Percentiles rank a stretch among this genome's conserved stretches.
These are phyloP conservation scores for Dromius quadrimaculatus DNA, from an alignment of 2,888 invertebrate genomes.

Conservation along the genomic window DNA sequence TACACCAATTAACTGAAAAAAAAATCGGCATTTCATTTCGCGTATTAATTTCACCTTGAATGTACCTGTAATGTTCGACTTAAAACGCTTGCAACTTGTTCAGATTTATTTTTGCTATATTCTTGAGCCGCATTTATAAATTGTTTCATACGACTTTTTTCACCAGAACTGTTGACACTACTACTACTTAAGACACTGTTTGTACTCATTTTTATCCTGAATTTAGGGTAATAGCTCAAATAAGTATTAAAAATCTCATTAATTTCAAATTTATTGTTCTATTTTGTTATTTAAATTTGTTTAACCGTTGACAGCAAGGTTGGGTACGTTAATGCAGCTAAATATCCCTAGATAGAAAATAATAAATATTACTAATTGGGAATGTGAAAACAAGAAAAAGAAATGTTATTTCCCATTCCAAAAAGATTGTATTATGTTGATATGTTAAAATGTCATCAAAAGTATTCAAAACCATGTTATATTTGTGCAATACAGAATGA, in stretches of 20 bases:
- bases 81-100: conserved; percentile 69
- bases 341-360: neutral
- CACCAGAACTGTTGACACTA: conserved; percentile 19
- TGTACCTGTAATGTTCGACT: conserved; percentile 66
- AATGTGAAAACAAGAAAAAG: conserved; percentile 7
- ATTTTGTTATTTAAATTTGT: conserved; percentile 46
- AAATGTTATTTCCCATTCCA: neutral
- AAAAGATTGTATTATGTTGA: conserved; percentile 7
- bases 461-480: neutral
- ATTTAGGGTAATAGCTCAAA: conserved; percentile 17
- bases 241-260: neutral
- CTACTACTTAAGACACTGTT: too few relatives aligned
- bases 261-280: conserved; percentile 17
- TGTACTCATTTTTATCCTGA: conserved; percentile 31
- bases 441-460: conserved; percentile 31
- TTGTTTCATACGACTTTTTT: conserved; percentile 66
- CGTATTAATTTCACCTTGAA: neutral
- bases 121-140: conserved; percentile 70
- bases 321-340: neutral
- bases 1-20: conserved; percentile 73
- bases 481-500: neutral
- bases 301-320: conserved; percentile 44
- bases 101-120: conserved; percentile 70
- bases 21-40: neutral
- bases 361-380: neutral